Evolutionary conservation across 2,888 invertebrate species (phyloP), one percentile per base, ranked within the genome.

Genomic region (Eupithecia tripunctaria): DNA sequence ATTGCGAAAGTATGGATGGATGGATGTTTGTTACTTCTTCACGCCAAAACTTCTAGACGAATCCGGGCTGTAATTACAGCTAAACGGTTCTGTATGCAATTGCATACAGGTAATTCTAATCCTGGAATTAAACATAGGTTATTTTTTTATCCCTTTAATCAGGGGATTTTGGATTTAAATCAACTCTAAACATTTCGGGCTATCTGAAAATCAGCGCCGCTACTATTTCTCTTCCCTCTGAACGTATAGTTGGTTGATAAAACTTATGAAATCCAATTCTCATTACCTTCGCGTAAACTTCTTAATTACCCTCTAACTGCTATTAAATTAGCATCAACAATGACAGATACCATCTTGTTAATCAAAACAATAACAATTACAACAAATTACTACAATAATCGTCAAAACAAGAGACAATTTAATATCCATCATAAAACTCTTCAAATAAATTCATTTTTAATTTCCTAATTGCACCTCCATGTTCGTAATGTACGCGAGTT

Each of bases 401-500:
- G 82, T 80, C 81, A 81, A 82, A 86, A 85, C 82, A 79, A 84
- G 80, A 83, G 80, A 87, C 90, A 92, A 92, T 93, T 91, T 88
- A 89, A 89, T 87, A 85, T 81, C 85, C 90, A 92, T 92, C 87
- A 88, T 81, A 80, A 83, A 87, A 84, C 89, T 89, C 86, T 90
- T 90, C 84, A 80, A 76, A 85, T 85, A 89, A 93, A 94, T 92
- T 89, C 85, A 88, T 91, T 93, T 93, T 94, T 93, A 92, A 94
- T 93, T 90, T 83, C 83, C 88, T 94, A 94, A 94, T 94, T 93
- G 88, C 89, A 87, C 84, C 85, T 87, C 83, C 77, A 79, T 80
- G 67, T 74, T 78, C 81, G 81, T 89, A 89, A 91, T 88, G 85
- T 86, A 81, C 81, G 84, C 86, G 85, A 86, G 89, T 92, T 89